A percentile compares a stretch with the other conserved stretches of the same genome.
Conservation (phyloP, 2,113 vertebrate species). For the Platycercus adscitus region DNA sequence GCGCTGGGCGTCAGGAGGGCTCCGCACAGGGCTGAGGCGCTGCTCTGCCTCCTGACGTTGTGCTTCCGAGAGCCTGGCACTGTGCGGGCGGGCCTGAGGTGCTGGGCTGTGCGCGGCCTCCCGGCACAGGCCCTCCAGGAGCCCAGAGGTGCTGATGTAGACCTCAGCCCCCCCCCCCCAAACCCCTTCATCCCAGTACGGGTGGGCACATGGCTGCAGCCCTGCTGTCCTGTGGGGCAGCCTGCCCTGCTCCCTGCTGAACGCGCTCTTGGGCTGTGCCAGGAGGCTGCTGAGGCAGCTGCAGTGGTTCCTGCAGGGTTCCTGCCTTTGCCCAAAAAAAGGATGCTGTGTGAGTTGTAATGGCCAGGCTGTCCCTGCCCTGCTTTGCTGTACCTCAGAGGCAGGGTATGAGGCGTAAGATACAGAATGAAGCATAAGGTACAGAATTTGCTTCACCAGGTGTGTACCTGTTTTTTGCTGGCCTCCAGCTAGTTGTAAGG, state of each 20-base stretch:
- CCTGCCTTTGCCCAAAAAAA: background rate
- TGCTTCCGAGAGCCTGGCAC: background rate
- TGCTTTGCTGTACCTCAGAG: background rate
- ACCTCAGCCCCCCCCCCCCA: no score
- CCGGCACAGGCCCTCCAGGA: background rate
- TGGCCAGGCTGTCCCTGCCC: background rate
- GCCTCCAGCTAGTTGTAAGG: background rate
- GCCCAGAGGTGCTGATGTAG: background rate
- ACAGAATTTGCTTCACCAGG: background rate
- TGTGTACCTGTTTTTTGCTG: background rate
- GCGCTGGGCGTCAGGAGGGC: no score
- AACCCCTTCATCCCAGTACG: background rate
- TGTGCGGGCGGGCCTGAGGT: no score
- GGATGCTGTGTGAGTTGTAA: background rate
- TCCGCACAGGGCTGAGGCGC: fast-evolving
- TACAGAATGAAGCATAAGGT: background rate
- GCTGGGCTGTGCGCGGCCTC: background rate
- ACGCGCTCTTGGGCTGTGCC: background rate
- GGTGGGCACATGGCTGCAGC: no score
- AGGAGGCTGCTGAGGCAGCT: background rate
- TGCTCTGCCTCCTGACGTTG: background rate
- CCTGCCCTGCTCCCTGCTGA: fast-evolving
- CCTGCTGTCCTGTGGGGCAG: background rate
- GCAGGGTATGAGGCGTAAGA: background rate
- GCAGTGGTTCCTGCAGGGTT: background rate